Evolutionary conservation across 2,888 invertebrate genomes (phyloP).

Genomic region (Pachydiplax longipennis): DNA sequence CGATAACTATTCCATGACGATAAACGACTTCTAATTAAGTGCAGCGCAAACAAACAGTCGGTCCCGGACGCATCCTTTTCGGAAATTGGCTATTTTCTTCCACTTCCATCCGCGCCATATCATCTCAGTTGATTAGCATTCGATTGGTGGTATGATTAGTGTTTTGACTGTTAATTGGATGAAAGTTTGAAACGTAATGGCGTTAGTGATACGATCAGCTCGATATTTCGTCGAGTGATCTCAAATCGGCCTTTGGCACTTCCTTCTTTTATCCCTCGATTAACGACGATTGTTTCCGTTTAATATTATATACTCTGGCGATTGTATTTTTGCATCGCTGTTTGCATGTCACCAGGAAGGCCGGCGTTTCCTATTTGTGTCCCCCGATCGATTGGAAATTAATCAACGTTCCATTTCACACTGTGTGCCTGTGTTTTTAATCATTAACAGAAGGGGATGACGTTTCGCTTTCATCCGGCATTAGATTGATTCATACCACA

Average conservation of each 20-base stretch:
- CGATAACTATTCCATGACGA: not conserved
- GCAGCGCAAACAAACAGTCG: not conserved
- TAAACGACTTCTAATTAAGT: not conserved
- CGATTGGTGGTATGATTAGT: not conserved
- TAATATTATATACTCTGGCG: too few species aligned
- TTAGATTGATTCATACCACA: too few species aligned
- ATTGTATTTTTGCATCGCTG: too few species aligned
- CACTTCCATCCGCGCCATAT: not conserved
- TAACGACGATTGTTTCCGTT: too few species aligned
- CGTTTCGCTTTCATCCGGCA: too few species aligned
- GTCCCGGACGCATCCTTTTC: not conserved
- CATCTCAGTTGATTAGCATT: not conserved
- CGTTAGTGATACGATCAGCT: not conserved
- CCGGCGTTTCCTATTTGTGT: too few species aligned
- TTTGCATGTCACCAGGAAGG: too few species aligned
- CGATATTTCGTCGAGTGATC: not conserved
- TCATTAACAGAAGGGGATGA: too few species aligned
- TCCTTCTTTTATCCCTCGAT: too few species aligned
- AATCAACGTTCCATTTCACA: too few species aligned
- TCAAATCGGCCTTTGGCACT: not conserved
- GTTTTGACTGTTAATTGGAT: slow-evolving; percentile 1
- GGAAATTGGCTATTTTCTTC: not conserved
- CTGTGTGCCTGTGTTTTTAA: too few species aligned
- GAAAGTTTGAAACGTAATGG: not conserved
- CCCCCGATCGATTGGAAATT: too few species aligned